Base-by-base conservation (phyloP, 2,888 invertebrate genomes). In the Zaprionus obscuricornis region DNA sequence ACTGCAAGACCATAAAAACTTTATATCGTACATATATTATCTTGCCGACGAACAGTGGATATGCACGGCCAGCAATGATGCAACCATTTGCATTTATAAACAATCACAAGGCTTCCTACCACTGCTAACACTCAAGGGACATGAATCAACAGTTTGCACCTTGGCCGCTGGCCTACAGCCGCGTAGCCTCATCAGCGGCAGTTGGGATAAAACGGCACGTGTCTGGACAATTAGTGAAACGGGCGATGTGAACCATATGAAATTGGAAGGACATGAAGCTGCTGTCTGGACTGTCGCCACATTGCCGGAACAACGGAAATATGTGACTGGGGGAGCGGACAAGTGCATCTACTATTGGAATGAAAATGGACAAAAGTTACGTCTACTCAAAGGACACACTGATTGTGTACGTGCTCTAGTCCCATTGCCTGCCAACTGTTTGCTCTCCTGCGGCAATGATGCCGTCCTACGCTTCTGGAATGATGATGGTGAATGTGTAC, bases 371-470 rank as follows among this genome's bases (percentile, higher is more conserved):
- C 92, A 92, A 59, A 92, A 93, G 74, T 89, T 94, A 49, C 92
- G 91, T 51, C 92, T 93, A 47, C 91, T 96, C 26, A 93, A 91
- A 89, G 96, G 98, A 3, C 99, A 99, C 88, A 95, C 94, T 1
- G 99, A 99, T 87, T 98, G 98, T 91, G 97, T 99, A 0, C 92
- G 99, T 87, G 95, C 93, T 16, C 87, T 99, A 20, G 92, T 94
- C 0, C 92, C 94, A 1, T 91, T 96, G 5, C 93, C 93, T 47
- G 89, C 92, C n/a, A 92, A 93, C 27, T 93, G 94, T 33, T 96
- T 99, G 89, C 90, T 98, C 1, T 97, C 98, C 37, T 96, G 96
- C 87, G 94, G 97, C 17, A 99, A 99, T 90, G 99, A 99, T 91
- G 96, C 96, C 0, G 93, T 95, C 0, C 92, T 99, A 34, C 93